Conservation (phyloP, 2,113 vertebrate genomes). For the Balaeniceps rex region DNA sequence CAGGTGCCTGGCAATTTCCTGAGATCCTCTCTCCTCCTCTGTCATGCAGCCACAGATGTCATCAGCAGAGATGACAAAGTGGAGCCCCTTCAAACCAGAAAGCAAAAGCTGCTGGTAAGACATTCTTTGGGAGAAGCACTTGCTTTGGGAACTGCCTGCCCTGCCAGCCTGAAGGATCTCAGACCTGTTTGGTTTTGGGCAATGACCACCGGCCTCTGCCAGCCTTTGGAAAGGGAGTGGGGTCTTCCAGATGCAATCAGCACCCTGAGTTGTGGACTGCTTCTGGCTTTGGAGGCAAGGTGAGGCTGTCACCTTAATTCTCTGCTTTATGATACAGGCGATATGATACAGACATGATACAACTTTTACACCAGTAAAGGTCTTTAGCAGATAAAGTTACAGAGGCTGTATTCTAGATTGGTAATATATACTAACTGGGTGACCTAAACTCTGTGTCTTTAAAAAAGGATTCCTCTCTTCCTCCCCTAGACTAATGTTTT, state of each 20-base stretch:
- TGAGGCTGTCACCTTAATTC: not conserved
- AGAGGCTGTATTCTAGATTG: not conserved
- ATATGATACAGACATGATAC: not conserved
- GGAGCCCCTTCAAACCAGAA: not conserved
- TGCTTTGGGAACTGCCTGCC: not conserved
- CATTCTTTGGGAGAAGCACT: not conserved
- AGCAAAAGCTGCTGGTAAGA: not conserved
- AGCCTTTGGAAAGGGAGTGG: not conserved
- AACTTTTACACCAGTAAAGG: not conserved
- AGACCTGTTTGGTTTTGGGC: not conserved
- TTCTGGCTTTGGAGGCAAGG: not conserved
- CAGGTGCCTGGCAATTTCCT: not conserved
- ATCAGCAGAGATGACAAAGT: not conserved
- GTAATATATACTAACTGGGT: not conserved
- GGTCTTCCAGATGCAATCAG: not conserved
- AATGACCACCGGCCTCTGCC: not conserved
- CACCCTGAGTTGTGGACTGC: not conserved
- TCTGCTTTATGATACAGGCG: not conserved
- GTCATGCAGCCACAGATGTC: not conserved
- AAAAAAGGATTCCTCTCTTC: not conserved
- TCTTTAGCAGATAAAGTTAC: not conserved
- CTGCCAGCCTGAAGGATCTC: not conserved
- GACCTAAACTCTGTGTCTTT: not conserved
- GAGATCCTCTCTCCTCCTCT: not conserved
- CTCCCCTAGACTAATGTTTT: not conserved